These are phyloP conservation scores for Otolemur crassicaudatus DNA, from an alignment of 2,797 vertebrate genomes.

Conservation along the genomic window DNA sequence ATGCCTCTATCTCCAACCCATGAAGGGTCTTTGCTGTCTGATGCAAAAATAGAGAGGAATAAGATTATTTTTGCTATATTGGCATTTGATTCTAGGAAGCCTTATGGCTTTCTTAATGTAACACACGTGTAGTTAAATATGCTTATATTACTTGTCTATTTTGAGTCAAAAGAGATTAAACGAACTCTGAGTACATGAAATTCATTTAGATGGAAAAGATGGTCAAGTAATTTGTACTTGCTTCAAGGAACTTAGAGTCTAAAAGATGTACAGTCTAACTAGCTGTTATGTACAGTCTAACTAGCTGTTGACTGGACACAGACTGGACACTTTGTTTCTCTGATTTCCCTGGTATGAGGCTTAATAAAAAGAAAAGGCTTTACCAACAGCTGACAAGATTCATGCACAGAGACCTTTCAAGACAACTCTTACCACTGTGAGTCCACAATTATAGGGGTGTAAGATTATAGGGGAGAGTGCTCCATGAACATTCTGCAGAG, in stretches of 20 bases:
- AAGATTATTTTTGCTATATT: neutral
- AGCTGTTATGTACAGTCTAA: neutral
- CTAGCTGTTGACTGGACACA: neutral
- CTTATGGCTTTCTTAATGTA: neutral
- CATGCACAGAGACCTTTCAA: neutral
- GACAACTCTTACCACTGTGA: neutral
- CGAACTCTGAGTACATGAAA: neutral
- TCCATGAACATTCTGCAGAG: neutral
- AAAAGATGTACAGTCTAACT: neutral
- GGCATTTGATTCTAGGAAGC: neutral
- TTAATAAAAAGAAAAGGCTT: slow-evolving; percentile 11
- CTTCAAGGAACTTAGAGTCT: neutral
- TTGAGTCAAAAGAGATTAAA: neutral
- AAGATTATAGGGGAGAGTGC: neutral
- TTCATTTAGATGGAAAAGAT: neutral
- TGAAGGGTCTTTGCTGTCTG: neutral
- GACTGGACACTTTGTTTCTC: neutral
- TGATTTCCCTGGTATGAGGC: neutral
- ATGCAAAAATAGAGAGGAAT: neutral
- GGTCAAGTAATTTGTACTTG: neutral
- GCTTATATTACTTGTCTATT: neutral
- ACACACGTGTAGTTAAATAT: neutral
- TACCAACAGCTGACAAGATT: neutral
- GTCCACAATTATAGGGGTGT: neutral
- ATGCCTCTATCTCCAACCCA: neutral